A percentile compares a stretch with the other conserved stretches of the same genome.
Conservation (phyloP, 2,888 invertebrate genomes). For the Polyommatus iphigenia region DNA sequence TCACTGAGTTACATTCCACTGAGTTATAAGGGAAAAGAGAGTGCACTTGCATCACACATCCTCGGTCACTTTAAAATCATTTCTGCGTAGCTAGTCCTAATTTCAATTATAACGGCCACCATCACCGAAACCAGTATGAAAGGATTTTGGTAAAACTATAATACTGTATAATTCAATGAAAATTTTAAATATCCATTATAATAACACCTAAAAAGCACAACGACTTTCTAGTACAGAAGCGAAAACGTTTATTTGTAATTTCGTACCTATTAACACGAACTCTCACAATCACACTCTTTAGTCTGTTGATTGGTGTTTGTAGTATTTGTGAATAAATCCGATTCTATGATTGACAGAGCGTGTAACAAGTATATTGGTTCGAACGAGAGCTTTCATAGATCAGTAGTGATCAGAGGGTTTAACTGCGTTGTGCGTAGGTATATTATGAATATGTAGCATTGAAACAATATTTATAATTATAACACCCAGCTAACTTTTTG, state of each 20-base stretch:
- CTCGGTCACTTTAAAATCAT: too few relatives aligned
- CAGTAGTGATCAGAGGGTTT: background rate
- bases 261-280: background rate
- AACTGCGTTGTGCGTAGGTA: background rate
- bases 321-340: constrained; percentile 71
- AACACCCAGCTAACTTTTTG: background rate
- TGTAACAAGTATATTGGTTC: constrained; percentile 67
- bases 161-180: too few relatives aligned
- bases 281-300: constrained; percentile 59
- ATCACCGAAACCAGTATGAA: too few relatives aligned
- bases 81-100: too few relatives aligned
- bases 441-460: background rate
- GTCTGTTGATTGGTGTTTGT: constrained; percentile 75
- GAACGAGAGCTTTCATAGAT: constrained; percentile 48
- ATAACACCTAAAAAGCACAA: background rate
- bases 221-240: background rate
- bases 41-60: too few relatives aligned
- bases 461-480: too few relatives aligned
- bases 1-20: too few relatives aligned
- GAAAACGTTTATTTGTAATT: background rate
- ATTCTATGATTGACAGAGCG: constrained; percentile 69
- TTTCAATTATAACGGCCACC: too few relatives aligned
- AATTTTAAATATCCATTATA: too few relatives aligned
- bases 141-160: too few relatives aligned
- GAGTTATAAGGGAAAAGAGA: too few relatives aligned